Conservation (phyloP, 92 coral and sea anemone genomes). For the Micromussa lordhowensis region DNA sequence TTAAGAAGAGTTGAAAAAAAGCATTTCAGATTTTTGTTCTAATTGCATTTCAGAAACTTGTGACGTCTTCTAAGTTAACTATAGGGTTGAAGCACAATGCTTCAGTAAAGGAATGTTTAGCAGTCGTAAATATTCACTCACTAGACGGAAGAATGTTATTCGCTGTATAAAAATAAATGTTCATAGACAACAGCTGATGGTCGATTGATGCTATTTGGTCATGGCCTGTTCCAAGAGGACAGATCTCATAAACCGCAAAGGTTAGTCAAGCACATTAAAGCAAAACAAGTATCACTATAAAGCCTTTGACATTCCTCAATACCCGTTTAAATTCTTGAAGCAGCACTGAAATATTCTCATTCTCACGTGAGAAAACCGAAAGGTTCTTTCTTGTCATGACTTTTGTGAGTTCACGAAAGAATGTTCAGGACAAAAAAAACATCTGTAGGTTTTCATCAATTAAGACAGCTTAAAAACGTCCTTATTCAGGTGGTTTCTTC, state of each 20-base stretch:
- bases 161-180: neutral
- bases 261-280: neutral
- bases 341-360: neutral
- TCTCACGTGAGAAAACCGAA: too few relatives aligned
- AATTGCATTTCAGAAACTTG: neutral
- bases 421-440: too few relatives aligned
- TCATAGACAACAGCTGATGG: neutral
- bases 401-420: too few relatives aligned
- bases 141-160: neutral
- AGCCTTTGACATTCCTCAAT: neutral
- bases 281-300: neutral
- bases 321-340: neutral
- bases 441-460: too few relatives aligned
- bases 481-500: neutral
- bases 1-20: neutral
- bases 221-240: neutral
- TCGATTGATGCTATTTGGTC: neutral
- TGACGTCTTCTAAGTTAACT: neutral
- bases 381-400: too few relatives aligned
- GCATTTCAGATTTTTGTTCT: neutral
- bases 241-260: neutral
- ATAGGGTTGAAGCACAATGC: neutral
- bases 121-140: neutral
- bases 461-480: too few relatives aligned
- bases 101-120: neutral